These are phyloP conservation scores for Asbolus verrucosus DNA, from an alignment of 1,140 invertebrate species.

Conservation along the genomic window DNA sequence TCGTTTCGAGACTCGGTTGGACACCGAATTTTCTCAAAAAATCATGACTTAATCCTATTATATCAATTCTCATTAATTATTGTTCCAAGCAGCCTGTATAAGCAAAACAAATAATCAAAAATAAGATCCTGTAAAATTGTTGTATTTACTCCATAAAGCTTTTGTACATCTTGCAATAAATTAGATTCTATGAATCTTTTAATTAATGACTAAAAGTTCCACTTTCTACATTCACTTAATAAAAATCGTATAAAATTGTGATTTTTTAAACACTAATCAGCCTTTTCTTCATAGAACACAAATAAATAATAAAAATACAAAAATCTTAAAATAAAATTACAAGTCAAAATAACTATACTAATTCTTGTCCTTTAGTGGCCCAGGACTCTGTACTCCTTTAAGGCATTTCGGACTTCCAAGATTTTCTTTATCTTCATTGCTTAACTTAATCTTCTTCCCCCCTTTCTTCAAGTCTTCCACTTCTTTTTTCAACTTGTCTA, in stretches of 20 bases:
- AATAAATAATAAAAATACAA: slow-evolving; percentile 23
- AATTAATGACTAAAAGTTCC: slow-evolving; percentile 37
- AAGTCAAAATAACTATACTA: slow-evolving; percentile 45
- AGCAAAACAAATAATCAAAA: too few relatives aligned
- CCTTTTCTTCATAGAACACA: slow-evolving; percentile 30
- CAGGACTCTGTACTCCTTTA: slow-evolving; percentile 55
- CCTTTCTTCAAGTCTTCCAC: slow-evolving; percentile 48
- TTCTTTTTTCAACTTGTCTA: slow-evolving; percentile 59
- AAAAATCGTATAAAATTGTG: too few relatives aligned
- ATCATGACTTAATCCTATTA: too few relatives aligned
- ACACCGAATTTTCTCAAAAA: too few relatives aligned
- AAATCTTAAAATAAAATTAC: slow-evolving; percentile 4
- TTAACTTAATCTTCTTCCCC: slow-evolving; percentile 52
- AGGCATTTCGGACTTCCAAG: slow-evolving; percentile 58
- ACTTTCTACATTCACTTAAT: too few relatives aligned
- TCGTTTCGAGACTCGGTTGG: too few relatives aligned
- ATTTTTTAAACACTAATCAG: slow-evolving; percentile 3
- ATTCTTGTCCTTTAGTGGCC: slow-evolving; percentile 60
- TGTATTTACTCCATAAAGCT: too few relatives aligned
- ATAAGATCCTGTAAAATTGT: too few relatives aligned
- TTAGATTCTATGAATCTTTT: slow-evolving; percentile 23
- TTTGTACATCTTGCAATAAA: too few relatives aligned
- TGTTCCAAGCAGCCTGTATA: too few relatives aligned
- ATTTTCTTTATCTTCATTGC: slow-evolving; percentile 61
- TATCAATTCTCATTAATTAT: too few relatives aligned